A percentile compares a stretch with the other conserved stretches of the same genome.
phyloP scores from a whole-genome alignment of 2,888 invertebrate genomes.

The Drosophila emarginata region DNA sequence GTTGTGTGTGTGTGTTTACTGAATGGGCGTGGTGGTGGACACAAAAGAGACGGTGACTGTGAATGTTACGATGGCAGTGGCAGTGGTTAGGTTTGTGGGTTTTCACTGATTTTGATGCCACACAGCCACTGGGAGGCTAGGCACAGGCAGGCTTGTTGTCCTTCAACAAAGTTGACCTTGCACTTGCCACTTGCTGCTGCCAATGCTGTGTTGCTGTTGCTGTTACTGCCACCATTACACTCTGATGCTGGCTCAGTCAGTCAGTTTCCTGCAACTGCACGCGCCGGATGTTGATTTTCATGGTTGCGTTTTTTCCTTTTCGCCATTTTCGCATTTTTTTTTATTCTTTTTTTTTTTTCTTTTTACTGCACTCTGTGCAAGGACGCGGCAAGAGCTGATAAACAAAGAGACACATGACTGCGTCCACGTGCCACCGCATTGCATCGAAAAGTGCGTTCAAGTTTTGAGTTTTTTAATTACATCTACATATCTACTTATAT shows the following conservation, averaged over 20 bases:
- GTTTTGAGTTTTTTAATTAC: conserved; percentile 61
- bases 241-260: conserved; percentile 15
- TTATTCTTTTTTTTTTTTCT: background rate
- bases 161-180: conserved; percentile 75
- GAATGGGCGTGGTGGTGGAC: conserved; percentile 7
- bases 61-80: conserved; percentile 4
- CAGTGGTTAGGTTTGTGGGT: conserved; percentile 5
- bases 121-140: background rate
- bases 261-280: conserved; percentile 36
- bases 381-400: conserved; percentile 66
- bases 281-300: conserved; percentile 71
- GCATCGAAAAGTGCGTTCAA: conserved; percentile 67
- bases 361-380: conserved; percentile 43
- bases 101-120: conserved; percentile 9
- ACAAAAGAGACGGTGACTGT: background rate
- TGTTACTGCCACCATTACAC: conserved; percentile 23
- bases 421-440: conserved; percentile 65
- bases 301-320: conserved; percentile 41
- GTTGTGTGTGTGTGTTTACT: conserved; percentile 27
- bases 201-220: conserved; percentile 40
- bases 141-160: conserved; percentile 55
- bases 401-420: conserved; percentile 62
- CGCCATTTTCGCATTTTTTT: conserved; percentile 3
- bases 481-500: conserved; percentile 53
- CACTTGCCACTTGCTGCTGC: conserved; percentile 72